Conservation (phyloP, 2,888 invertebrate genomes). For the Synergus itoensis region DNA sequence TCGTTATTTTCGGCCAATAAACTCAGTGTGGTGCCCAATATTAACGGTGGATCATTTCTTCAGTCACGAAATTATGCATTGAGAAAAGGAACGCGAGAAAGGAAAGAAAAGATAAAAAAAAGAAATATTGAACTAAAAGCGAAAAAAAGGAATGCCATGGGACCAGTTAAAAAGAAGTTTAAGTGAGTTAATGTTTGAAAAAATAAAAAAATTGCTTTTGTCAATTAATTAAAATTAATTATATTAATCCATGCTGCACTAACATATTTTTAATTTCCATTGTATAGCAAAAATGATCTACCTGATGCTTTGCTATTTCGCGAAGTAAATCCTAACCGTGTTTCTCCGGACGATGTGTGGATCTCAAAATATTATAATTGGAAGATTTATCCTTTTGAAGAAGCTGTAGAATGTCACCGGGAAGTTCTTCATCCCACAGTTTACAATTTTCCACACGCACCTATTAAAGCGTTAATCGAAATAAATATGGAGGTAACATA, state of each 20-base stretch:
- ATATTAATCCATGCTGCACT: too few species aligned
- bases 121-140: constrained; percentile 81
- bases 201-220: not conserved
- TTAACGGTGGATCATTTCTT: constrained; percentile 42
- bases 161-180: not conserved
- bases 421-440: constrained; percentile 92
- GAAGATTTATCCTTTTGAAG: constrained; percentile 83
- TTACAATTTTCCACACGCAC: constrained; percentile 87
- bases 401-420: constrained; percentile 88
- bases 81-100: constrained; percentile 90
- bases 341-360: constrained; percentile 84
- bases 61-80: constrained; percentile 83
- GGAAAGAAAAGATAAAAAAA: constrained; percentile 85
- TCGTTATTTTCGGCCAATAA: not conserved
- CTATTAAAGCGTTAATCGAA: constrained; percentile 86
- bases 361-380: constrained; percentile 80
- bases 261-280: constrained; percentile 45
- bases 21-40: not conserved
- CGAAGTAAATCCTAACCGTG: constrained; percentile 79
- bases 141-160: constrained; percentile 80
- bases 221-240: not conserved
- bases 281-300: constrained; percentile 75
- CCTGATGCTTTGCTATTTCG: constrained; percentile 80
- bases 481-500: constrained; percentile 85
- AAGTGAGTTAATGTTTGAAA: not conserved